Percentiles rank a stretch among this genome's conserved stretches.
Conservation (phyloP, 2,888 invertebrate genomes). For the Erannis defoliaria region DNA sequence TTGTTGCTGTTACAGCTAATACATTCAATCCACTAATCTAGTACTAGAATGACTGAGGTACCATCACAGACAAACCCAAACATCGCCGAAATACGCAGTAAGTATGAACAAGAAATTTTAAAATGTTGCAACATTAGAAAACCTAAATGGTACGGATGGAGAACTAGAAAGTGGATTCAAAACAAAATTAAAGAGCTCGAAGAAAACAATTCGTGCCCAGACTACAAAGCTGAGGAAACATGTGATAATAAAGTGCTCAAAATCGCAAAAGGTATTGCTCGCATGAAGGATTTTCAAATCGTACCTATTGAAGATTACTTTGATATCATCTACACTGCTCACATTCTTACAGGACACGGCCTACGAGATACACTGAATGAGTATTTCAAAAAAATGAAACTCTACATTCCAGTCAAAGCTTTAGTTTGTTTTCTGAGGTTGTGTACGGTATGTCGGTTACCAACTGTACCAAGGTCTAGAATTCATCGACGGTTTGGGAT, state of each 20-base stretch:
- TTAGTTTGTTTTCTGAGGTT: background rate
- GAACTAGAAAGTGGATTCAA: background rate
- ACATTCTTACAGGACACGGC: conserved; percentile 5
- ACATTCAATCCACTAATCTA: no score
- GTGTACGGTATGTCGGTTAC: background rate
- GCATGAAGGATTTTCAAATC: background rate
- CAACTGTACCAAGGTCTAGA: background rate
- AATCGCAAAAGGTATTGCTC: background rate
- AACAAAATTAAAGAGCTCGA: background rate
- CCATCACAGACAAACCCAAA: no score
- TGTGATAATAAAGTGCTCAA: background rate
- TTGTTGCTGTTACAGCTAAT: no score
- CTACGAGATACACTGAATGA: background rate
- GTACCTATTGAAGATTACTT: conserved; percentile 6
- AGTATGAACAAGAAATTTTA: no score
- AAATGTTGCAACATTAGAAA: no score
- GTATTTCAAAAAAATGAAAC: background rate
- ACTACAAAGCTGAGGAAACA: background rate
- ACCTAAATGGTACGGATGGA: background rate
- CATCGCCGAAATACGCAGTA: no score
- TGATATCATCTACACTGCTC: conserved; percentile 8
- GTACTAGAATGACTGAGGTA: background rate
- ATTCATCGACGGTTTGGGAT: no score
- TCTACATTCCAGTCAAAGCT: background rate
- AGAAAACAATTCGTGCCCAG: background rate